Conservation (phyloP, 2,888 invertebrate genomes). For the Nyleta sp. region DNA sequence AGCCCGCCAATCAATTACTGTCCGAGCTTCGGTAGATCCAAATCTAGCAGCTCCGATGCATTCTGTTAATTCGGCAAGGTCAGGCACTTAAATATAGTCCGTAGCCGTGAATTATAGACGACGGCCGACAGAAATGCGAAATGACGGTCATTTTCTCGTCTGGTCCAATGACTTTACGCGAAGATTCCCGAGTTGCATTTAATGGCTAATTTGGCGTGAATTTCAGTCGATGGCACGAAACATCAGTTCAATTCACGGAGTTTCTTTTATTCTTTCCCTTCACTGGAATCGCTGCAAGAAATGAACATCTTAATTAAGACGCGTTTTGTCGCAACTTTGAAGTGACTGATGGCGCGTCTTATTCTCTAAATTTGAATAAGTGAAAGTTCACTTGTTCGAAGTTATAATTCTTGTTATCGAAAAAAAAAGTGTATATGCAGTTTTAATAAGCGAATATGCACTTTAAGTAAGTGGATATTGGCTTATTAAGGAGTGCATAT, state of each 20-base stretch:
- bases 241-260: no score
- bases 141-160: conserved; percentile 28
- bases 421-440: no score
- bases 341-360: conserved; percentile 5
- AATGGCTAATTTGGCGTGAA: conserved; percentile 27
- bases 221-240: conserved; percentile 16
- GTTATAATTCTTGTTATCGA: no score
- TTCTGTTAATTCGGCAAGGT: conserved; percentile 60
- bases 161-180: conserved; percentile 39
- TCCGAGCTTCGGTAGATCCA: conserved; percentile 44
- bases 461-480: no score
- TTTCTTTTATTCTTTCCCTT: no score
- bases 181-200: conserved; percentile 12
- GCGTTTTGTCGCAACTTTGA: no score
- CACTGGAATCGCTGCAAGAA: no score
- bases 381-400: no score
- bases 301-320: no score
- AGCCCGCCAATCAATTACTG: conserved; percentile 53
- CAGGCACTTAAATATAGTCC: conserved; percentile 43
- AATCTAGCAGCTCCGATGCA: conserved; percentile 47
- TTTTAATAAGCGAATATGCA: no score
- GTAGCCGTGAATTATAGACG: conserved; percentile 40
- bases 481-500: no score
- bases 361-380: no score
- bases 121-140: conserved; percentile 12